phyloP scores from a whole-genome alignment of 1,140 invertebrate genomes.

The Paraescarpia echinospica region DNA sequence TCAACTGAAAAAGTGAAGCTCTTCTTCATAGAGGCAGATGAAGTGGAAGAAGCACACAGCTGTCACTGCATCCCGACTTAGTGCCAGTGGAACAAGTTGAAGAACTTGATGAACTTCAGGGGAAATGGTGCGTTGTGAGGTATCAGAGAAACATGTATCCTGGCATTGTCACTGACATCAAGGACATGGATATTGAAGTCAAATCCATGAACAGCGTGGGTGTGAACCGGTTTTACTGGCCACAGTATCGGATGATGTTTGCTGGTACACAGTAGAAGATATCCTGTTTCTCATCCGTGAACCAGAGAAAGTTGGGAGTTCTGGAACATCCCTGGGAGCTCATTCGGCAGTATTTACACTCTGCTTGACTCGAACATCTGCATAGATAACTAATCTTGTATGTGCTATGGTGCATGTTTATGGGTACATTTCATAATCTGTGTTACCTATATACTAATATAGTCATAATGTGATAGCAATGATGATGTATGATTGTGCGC shows the following conservation, averaged over 20 bases:
- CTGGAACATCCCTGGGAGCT: neutral
- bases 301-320: constrained; percentile 13
- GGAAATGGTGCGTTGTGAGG: no score
- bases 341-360: neutral
- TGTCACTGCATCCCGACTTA: no score
- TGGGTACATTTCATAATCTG: no score
- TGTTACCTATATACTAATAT: neutral
- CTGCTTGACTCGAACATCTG: neutral
- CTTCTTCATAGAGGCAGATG: no score
- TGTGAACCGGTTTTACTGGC: constrained; percentile 13
- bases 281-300: neutral
- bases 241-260: constrained; percentile 10
- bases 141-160: no score
- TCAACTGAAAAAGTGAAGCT: neutral
- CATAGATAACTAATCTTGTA: neutral
- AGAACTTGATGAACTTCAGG: no score
- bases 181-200: no score
- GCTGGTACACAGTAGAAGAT: constrained; percentile 11
- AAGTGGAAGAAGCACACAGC: no score
- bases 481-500: neutral
- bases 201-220: no score
- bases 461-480: neutral
- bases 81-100: no score
- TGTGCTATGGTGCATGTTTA: neutral
- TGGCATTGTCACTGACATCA: no score